Conservation (phyloP, 1,140 invertebrate genomes). For the Sarcophaga bullata region DNA sequence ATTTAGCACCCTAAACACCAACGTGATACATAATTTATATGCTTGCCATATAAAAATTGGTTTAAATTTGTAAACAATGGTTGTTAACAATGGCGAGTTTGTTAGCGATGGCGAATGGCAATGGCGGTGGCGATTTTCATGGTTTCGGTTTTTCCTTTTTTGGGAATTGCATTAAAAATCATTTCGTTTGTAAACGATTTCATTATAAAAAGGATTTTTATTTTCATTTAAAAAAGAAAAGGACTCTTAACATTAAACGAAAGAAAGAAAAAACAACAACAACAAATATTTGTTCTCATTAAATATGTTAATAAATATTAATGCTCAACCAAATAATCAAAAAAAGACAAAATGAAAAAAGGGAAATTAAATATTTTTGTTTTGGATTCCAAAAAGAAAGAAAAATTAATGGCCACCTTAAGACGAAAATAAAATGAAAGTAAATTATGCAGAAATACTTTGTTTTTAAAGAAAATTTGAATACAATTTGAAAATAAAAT, state of each 20-base stretch:
- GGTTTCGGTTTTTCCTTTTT: neutral
- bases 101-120: neutral
- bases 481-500: too few species aligned
- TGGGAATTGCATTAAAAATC: neutral
- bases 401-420: too few species aligned
- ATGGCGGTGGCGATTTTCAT: neutral
- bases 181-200: neutral
- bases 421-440: too few species aligned
- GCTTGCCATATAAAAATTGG: slow-evolving; percentile 20
- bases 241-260: neutral
- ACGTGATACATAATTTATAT: neutral
- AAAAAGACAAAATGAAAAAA: too few species aligned
- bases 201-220: neutral
- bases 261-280: too few species aligned
- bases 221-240: neutral
- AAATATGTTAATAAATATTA: slow-evolving; percentile 22
- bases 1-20: neutral
- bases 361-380: too few species aligned
- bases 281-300: neutral
- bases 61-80: neutral
- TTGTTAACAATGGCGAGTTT: neutral
- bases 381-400: too few species aligned
- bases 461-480: too few species aligned
- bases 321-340: neutral
- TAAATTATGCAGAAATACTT: too few species aligned